phyloP scores from a whole-genome alignment of 2,113 vertebrate species.

The Xiphophorus maculatus region DNA sequence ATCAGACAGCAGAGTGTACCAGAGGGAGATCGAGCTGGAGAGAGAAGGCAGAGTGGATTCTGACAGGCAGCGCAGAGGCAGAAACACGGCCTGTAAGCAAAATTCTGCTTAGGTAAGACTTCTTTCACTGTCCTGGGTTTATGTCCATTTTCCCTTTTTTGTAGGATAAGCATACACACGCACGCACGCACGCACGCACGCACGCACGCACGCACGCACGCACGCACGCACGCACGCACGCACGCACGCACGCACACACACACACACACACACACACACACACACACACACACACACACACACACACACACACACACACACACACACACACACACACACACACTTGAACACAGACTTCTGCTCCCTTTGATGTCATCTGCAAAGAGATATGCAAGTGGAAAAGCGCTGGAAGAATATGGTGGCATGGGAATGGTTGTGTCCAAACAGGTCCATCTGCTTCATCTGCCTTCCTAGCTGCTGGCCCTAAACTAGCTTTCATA shows the following conservation, averaged over 20 bases:
- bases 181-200: background rate
- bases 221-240: too few species aligned
- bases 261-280: constrained; percentile 3
- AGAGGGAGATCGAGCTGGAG: constrained; percentile 14
- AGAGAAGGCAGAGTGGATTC: constrained; percentile 25
- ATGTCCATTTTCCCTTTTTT: constrained; percentile 19
- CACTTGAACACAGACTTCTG: constrained; percentile 3
- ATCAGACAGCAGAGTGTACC: constrained; percentile 43
- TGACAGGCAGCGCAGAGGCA: constrained; percentile 45
- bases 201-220: too few species aligned
- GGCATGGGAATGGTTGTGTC: constrained; percentile 80
- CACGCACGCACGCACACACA: background rate
- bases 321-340: constrained; percentile 7
- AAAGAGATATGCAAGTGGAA: constrained; percentile 48
- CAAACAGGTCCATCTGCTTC: constrained; percentile 78
- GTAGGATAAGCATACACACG: constrained; percentile 8
- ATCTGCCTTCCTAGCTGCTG: constrained; percentile 70
- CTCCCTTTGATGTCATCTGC: constrained; percentile 15
- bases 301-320: background rate
- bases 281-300: constrained; percentile 12
- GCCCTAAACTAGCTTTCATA: constrained; percentile 47
- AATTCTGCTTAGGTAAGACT: constrained; percentile 25
- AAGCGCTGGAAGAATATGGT: constrained; percentile 58
- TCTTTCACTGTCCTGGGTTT: constrained; percentile 18
- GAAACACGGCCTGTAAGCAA: constrained; percentile 28